Evolutionary conservation across 2,888 invertebrate genomes (phyloP).

Genomic region (Pyrochroa serraticornis): DNA sequence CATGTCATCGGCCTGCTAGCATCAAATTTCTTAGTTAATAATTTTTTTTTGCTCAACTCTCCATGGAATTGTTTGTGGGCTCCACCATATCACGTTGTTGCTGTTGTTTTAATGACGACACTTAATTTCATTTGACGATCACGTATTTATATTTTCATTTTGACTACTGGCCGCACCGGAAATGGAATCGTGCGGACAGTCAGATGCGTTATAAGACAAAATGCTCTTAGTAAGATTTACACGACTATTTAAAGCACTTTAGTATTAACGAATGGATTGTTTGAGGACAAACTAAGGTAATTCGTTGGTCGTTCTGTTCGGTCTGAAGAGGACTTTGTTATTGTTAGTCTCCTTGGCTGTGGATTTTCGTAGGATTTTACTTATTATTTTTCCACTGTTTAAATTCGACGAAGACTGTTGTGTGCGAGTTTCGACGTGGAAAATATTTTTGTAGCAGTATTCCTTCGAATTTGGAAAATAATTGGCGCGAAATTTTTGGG

Average conservation of each 20-base stretch:
- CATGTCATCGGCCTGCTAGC: constrained; percentile 59
- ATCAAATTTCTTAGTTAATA: constrained; percentile 25
- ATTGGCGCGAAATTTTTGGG: constrained; percentile 5
- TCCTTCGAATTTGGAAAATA: constrained; percentile 10
- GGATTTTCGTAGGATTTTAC: constrained; percentile 23
- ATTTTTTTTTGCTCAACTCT: constrained; percentile 17
- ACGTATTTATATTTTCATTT: no score
- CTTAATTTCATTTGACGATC: no score
- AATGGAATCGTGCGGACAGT: no score
- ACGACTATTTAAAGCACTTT: no score
- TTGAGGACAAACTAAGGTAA: background rate
- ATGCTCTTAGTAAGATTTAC: no score
- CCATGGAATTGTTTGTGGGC: constrained; percentile 12
- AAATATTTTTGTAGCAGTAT: constrained; percentile 24
- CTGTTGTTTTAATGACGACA: background rate
- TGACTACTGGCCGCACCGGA: no score
- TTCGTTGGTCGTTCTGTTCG: no score
- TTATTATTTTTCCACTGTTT: constrained; percentile 9
- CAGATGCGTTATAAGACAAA: no score
- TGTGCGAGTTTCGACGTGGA: constrained; percentile 7
- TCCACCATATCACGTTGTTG: constrained; percentile 10
- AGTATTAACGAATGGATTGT: constrained; percentile 11
- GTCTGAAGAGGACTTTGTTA: background rate
- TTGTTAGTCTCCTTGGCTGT: constrained; percentile 32
- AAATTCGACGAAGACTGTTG: constrained; percentile 20